Evolutionary conservation across 2,888 invertebrate genomes (phyloP), one percentile per base, ranked within the genome.

Genomic region (Scotopteryx bipunctaria): DNA sequence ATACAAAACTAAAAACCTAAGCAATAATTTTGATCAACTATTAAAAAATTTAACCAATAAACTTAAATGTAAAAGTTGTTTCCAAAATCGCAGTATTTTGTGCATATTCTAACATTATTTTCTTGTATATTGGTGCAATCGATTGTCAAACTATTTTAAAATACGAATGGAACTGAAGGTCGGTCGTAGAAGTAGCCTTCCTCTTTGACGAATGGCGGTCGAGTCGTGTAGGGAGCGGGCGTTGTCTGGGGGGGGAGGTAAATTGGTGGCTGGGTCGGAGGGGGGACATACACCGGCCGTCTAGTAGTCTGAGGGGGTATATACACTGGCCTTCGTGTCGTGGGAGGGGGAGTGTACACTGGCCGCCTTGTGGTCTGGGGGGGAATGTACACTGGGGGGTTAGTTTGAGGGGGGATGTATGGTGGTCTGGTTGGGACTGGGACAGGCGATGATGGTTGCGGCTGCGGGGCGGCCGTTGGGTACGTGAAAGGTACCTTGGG

Each of bases 131-230:
- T 55, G 62, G 58, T 61, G 69, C 61, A 66, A 63, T 55, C 58
- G 58, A 36, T 54, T 38, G 25, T 53, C 58, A 59, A 50, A 56
- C 56, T 76, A 74, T 60, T 59, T 78, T 85, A 90, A 63, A 80
- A 90, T 43, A 80, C 79, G 59, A 91, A 90, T 21, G 88, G 85
- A 65, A 90, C 86, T 40, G 65, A 58, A 5, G 91, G 91, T 66
- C 76, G 76, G 51, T 91, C 89, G 76, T 91, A 91, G 67, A 73
- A 89, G 57, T 91, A 91, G 0, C 85, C 90, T 57, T 89, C 67
- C 48, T 87, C 76, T 49, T 78, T 74, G 3, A 84, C 65, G 61
- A 78, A 88, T 4, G 86, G 82, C 0, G 83, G 80, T 63, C 86
- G 73, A 1, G 84, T 83, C 16, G 86, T 27, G 32, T 8, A 42